Evolutionary conservation across 2,113 vertebrate genomes (phyloP).

Genomic region (Illadopsis cleaveri): DNA sequence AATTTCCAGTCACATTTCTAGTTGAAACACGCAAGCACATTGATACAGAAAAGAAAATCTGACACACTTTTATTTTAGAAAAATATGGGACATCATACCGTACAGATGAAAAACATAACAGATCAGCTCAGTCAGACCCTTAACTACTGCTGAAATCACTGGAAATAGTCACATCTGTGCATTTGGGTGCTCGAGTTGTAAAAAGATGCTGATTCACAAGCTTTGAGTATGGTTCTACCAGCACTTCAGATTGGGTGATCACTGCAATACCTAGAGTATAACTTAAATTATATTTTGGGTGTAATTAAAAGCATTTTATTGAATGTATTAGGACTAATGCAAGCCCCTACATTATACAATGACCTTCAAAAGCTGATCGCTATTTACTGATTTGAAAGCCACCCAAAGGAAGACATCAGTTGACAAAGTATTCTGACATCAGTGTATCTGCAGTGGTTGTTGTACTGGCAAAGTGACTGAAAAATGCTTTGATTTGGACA

Average conservation of each 20-base stretch:
- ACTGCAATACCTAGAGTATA: not conserved
- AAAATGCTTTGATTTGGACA: not conserved
- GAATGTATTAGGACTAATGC: not conserved
- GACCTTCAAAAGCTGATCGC: not conserved
- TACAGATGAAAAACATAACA: not conserved
- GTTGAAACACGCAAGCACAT: not conserved
- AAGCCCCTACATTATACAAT: not conserved
- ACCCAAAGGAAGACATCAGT: not conserved
- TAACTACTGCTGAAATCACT: not conserved
- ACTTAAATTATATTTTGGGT: not conserved
- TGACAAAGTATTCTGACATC: not conserved
- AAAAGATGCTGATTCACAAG: not conserved
- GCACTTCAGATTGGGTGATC: not conserved
- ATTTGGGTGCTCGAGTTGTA: not conserved
- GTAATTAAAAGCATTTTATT: not conserved
- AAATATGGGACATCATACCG: not conserved
- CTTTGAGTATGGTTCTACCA: not conserved
- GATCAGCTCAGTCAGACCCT: not conserved
- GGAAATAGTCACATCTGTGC: not conserved
- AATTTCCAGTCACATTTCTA: not conserved
- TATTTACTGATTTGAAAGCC: conserved; percentile 12
- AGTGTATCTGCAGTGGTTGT: not conserved
- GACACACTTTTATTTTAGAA: not conserved
- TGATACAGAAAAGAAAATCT: not conserved
- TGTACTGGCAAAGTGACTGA: not conserved